phyloP scores from a whole-genome alignment of 1,140 invertebrate species.

The Sesamia nonagrioides region DNA sequence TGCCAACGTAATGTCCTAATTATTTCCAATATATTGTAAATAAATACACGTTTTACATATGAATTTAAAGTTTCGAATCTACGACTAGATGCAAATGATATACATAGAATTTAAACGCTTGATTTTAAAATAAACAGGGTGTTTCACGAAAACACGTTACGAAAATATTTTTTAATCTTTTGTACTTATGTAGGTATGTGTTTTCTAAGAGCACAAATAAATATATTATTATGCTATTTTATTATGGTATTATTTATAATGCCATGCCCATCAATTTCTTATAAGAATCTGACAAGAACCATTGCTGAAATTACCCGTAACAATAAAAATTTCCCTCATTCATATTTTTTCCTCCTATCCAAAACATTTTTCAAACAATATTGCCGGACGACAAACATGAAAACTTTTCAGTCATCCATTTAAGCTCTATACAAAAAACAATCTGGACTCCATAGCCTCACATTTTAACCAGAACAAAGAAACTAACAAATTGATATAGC shows the following conservation, averaged over 20 bases:
- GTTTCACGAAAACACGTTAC: no score
- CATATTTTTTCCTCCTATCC: neutral
- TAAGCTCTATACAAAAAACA: neutral
- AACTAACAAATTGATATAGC: slow-evolving; percentile 47
- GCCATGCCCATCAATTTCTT: no score
- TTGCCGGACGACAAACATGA: neutral
- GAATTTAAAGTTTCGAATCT: slow-evolving; percentile 10
- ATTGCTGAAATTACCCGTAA: no score
- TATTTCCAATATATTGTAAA: slow-evolving; percentile 27
- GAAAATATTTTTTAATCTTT: no score
- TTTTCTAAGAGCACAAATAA: no score
- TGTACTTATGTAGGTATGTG: no score
- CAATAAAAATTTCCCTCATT: neutral
- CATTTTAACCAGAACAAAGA: slow-evolving; percentile 23
- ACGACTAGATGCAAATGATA: slow-evolving; percentile 20
- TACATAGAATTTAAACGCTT: slow-evolving; percentile 1
- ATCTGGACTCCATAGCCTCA: slow-evolving; percentile 17
- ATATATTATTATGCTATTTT: no score
- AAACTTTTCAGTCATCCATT: slow-evolving; percentile 2
- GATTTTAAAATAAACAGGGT: neutral
- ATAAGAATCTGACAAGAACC: no score
- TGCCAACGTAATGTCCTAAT: slow-evolving; percentile 37
- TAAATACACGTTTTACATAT: slow-evolving; percentile 32
- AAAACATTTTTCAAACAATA: neutral
- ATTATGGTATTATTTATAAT: no score